Evolutionary conservation across 2,888 invertebrate species (phyloP), one percentile per base, ranked within the genome.

Genomic region (Tachina fera): DNA sequence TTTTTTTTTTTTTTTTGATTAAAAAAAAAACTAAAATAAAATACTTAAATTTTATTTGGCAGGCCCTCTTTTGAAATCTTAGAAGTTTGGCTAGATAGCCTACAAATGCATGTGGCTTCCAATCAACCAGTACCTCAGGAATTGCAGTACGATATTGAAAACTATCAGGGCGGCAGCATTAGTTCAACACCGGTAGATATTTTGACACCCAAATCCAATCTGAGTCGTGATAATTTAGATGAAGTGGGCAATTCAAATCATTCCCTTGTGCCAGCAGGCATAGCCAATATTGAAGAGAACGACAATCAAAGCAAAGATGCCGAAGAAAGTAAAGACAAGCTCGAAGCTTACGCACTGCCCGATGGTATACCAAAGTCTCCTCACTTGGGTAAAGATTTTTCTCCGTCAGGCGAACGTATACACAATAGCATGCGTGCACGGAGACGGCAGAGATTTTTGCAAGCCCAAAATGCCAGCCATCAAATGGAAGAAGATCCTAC

Each of bases 11-110:
- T 31, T 31, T 31, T 31, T 31, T 31, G 4, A 4, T 31, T 3
- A 3, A 31, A 31, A 31, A 31, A 31, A 0, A 3, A 31, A 5
- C 31, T 31, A 6, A 31, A 31, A 31, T 31, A 39, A 72, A n/a
- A 6, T 31, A 5, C 31, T 19, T 41, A 0, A 4, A 10, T 8
- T 56, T 70, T 39, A 11, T 1, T 47, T 49, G 90, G 19, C 80
- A 97, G 97, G 90, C 98, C 98, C 0, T 96, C 97, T 0, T 98
- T 98, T 93, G 97, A 98, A 91, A 95, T 97, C 49, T 95, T 97
- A 91, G 96, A 97, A 93, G 95, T 96, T n/a, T 98, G 98, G 98
- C 93, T 98, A 74, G 96, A 97, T 91, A 95, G 96, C 45, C 92
- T 97, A 67, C 95, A 96, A 39, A 95, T 96, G 94, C 96, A 96